A percentile compares a stretch with the other conserved stretches of the same genome.
phyloP scores from a whole-genome alignment of 2,113 vertebrate species.

The Odocoileus hemionus region DNA sequence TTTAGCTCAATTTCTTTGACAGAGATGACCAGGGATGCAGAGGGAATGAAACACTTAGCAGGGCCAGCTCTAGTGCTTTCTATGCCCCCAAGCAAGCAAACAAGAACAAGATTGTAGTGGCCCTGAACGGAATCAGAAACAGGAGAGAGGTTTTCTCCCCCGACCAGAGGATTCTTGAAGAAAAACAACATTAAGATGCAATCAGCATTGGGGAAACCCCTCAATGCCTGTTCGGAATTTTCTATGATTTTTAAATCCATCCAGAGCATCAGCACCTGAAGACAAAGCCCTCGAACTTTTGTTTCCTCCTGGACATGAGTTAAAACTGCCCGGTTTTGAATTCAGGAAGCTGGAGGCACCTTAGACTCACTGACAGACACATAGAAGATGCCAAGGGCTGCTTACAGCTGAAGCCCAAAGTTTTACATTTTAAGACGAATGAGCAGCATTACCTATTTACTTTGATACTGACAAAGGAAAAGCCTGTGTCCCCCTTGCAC shows the following conservation, averaged over 20 bases:
- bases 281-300: not conserved
- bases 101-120: conserved; percentile 43
- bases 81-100: conserved; percentile 43
- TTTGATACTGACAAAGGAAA: conserved; percentile 62
- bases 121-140: not conserved
- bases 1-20: conserved; percentile 43
- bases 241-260: conserved; percentile 47
- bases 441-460: conserved; percentile 68
- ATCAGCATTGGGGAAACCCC: not conserved
- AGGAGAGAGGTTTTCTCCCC: not conserved
- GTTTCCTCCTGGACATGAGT: not conserved
- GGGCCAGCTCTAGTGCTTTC: not conserved
- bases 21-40: not conserved
- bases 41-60: conserved; percentile 43
- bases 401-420: conserved; percentile 59
- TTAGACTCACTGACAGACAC: conserved; percentile 45
- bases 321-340: conserved; percentile 15
- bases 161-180: not conserved
- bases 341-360: conserved; percentile 46
- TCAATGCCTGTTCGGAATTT: not conserved
- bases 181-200: not conserved
- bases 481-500: conserved; percentile 61
- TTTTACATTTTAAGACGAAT: conserved; percentile 55
- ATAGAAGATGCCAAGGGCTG: conserved; percentile 39
- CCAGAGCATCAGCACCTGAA: not conserved